Conservation (phyloP, 2,113 vertebrate species). For the Barnardius zonarius region DNA sequence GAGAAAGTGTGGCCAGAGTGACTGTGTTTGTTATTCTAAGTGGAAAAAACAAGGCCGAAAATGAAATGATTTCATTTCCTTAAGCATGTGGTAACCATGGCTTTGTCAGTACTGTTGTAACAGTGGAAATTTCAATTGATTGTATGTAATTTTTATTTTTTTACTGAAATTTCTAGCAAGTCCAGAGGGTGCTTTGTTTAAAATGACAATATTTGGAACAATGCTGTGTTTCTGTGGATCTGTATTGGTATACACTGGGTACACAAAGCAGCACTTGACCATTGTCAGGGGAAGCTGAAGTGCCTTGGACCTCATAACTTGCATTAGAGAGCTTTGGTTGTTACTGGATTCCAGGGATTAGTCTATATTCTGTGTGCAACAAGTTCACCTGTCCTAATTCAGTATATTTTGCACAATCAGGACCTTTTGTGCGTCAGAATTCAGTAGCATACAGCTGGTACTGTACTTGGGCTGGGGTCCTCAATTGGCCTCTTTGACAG, state of each 20-base stretch:
- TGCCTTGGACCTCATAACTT: not conserved
- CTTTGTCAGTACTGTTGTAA: not conserved
- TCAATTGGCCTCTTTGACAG: not conserved
- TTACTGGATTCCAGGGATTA: not conserved
- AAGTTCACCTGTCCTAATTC: not conserved
- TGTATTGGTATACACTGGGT: not conserved
- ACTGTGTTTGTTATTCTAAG: not conserved
- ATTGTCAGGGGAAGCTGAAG: not conserved
- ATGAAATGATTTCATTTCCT: not conserved
- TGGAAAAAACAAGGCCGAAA: not conserved
- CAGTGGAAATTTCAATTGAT: not conserved
- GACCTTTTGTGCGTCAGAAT: not conserved
- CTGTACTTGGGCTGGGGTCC: not conserved
- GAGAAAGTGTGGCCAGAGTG: not conserved
- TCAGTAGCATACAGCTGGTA: accelerated
- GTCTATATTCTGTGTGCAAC: not conserved
- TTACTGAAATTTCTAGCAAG: not conserved
- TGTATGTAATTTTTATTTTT: not conserved
- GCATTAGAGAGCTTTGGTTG: not conserved
- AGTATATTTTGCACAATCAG: not conserved
- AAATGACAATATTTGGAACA: not conserved
- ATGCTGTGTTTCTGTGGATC: not conserved
- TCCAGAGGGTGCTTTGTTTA: not conserved
- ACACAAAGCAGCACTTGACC: not conserved
- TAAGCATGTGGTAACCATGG: not conserved